These are phyloP conservation scores for Solea senegalensis DNA, from an alignment of 2,113 vertebrate genomes.

Conservation along the genomic window DNA sequence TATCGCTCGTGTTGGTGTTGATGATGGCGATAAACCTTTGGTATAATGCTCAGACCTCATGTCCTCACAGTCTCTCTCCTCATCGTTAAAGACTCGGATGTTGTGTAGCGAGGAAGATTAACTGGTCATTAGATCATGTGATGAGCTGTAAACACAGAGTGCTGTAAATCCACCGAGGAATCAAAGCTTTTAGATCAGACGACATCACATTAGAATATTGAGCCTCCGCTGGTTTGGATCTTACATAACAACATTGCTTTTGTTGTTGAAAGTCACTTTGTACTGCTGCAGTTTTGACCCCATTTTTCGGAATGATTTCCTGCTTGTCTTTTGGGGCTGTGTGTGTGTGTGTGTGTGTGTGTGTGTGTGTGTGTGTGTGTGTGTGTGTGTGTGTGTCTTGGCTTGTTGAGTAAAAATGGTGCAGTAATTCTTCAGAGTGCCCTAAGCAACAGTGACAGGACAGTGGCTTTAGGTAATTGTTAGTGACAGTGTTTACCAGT, in stretches of 20 bases:
- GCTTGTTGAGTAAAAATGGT: constrained; percentile 17
- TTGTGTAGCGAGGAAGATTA: constrained; percentile 19
- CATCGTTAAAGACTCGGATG: neutral
- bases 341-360: neutral
- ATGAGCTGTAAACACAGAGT: constrained; percentile 42
- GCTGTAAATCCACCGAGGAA: constrained; percentile 22
- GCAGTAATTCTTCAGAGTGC: constrained; percentile 49
- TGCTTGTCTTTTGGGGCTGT: constrained; percentile 13
- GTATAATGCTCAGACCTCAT: too few relatives aligned
- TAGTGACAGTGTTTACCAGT: constrained; percentile 36
- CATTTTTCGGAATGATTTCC: constrained; percentile 19
- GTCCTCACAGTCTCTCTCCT: neutral
- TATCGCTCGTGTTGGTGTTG: too few relatives aligned
- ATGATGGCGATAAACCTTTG: too few relatives aligned
- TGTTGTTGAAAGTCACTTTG: constrained; percentile 11
- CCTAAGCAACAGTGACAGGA: constrained; percentile 32
- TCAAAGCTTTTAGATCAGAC: constrained; percentile 25
- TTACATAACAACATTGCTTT: constrained; percentile 18
- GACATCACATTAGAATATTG: constrained; percentile 32
- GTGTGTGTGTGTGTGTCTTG: neutral
- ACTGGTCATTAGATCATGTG: constrained; percentile 49
- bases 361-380: too few relatives aligned
- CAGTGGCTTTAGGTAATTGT: constrained; percentile 57
- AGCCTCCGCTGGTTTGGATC: constrained; percentile 26
- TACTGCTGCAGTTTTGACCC: constrained; percentile 8